phyloP scores from a whole-genome alignment of 2,888 invertebrate genomes.

The Pomacea canaliculata region DNA sequence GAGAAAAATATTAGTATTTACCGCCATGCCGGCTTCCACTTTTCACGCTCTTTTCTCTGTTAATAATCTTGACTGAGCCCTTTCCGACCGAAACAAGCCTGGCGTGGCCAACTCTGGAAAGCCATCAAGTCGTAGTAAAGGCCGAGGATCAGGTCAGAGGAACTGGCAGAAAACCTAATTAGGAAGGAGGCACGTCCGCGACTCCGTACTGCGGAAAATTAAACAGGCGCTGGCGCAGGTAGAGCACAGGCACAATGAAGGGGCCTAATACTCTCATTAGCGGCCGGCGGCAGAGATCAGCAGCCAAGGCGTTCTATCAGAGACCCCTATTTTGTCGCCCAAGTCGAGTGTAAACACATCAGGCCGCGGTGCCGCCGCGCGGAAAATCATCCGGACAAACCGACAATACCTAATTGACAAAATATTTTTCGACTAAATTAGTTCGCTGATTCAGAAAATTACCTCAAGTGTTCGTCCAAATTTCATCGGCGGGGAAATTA shows the following conservation, averaged over 20 bases:
- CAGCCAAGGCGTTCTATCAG: slow-evolving; percentile 32
- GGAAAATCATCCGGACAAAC: slow-evolving; percentile 40
- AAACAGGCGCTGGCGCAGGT: slow-evolving; percentile 7
- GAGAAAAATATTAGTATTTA: no score
- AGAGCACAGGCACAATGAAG: slow-evolving; percentile 1
- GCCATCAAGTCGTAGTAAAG: slow-evolving; percentile 5
- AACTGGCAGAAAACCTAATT: slow-evolving; percentile 26
- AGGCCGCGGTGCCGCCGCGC: slow-evolving; percentile 34
- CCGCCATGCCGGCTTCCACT: no score
- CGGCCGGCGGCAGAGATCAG: slow-evolving; percentile 25
- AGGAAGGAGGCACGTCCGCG: slow-evolving; percentile 20
- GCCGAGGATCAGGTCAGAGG: slow-evolving; percentile 23
- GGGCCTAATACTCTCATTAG: slow-evolving; percentile 26
- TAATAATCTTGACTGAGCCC: no score
- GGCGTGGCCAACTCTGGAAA: not conserved
- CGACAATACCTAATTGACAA: slow-evolving; percentile 48
- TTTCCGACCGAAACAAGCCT: no score
- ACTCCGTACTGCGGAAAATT: slow-evolving; percentile 15
- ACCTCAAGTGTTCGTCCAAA: slow-evolving; percentile 43
- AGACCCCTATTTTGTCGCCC: slow-evolving; percentile 34
- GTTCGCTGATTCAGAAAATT: slow-evolving; percentile 42
- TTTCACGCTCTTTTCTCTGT: no score
- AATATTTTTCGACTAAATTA: slow-evolving; percentile 49
- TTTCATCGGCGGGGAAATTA: slow-evolving; percentile 43
- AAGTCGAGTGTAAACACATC: slow-evolving; percentile 38